Evolutionary conservation across 1,140 invertebrate species (phyloP), one percentile per base, ranked within the genome.

Genomic region (Brachystomella parvula): DNA sequence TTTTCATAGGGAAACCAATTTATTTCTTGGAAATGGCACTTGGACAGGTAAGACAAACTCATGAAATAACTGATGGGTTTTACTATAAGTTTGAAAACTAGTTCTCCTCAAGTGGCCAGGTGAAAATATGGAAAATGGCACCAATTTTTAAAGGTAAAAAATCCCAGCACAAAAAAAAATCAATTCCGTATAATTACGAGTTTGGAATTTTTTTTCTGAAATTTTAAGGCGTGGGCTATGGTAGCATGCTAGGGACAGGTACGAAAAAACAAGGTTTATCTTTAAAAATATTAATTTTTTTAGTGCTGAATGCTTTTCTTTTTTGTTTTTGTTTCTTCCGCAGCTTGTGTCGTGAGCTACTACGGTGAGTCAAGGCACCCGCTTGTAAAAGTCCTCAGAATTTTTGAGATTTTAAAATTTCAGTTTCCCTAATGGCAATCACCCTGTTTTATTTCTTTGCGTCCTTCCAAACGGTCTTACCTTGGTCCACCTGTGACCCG

Each of bases 1-100:
- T 65, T 19, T 15, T 67, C 1, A 61, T 70, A 56, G 69, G 69
- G 9, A 39, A 65, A 39, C 66, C 66, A 61, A 49, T 71, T 1
- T 71, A 71, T 47, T 69, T 61, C 44, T 63, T 71, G 30, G 80
- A 83, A 67, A 67, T 82, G 29, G 74, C 78, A 0, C 71, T 83
- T n/a, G 82, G 82, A 6, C 82, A 83, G 71, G 35, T 39, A 39
- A 39, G 19, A 39, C 35, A 39, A 9, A 19, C 6, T 19, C 35
- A 9, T 39, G 35, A n/a, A n/a, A 19, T 19, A 39, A 39, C 35
- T 39, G 6, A 9, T 39, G 35, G 35, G 6, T 39, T 9, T 9
- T 39, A 39, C 6, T 39, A 9, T 19, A 39, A 39, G 19, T 6
- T 39, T 19, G 19, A 39, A 9, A 9, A 9, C 19, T 39, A 39